phyloP scores from a whole-genome alignment of 2,888 invertebrate genomes.

The Chalcis sispes region DNA sequence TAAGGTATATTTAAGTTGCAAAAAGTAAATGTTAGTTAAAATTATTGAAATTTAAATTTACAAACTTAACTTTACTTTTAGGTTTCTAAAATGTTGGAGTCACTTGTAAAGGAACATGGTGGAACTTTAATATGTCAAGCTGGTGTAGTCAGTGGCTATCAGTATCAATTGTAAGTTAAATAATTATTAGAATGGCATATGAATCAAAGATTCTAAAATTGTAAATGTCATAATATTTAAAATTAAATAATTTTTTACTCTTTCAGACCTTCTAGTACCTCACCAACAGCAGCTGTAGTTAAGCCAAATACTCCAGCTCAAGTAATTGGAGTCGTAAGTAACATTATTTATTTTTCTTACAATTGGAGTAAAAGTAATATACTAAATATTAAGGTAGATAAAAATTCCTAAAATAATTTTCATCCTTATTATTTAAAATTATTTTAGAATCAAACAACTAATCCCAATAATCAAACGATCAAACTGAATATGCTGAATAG shows the following conservation, averaged over 20 bases:
- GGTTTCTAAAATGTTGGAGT: slow-evolving; percentile 70
- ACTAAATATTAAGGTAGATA: background rate
- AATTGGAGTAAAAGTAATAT: too few relatives aligned
- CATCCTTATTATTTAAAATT: slow-evolving; percentile 10
- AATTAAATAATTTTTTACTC: slow-evolving; percentile 7
- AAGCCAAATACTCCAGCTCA: slow-evolving; percentile 63
- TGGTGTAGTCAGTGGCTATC: slow-evolving; percentile 70
- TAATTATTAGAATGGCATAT: slow-evolving; percentile 12
- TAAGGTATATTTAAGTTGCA: slow-evolving; percentile 60
- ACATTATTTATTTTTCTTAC: slow-evolving; percentile 10
- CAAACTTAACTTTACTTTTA: slow-evolving; percentile 50
- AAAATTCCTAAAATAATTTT: background rate
- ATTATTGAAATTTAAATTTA: slow-evolving; percentile 8
- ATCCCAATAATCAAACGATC: slow-evolving; percentile 66
- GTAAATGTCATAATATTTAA: slow-evolving; percentile 25
- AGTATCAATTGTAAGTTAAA: slow-evolving; percentile 70
- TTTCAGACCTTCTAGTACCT: slow-evolving; percentile 62
- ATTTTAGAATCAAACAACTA: slow-evolving; percentile 58
- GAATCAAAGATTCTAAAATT: too few relatives aligned
- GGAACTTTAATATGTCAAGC: slow-evolving; percentile 70
- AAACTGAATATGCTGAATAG: slow-evolving; percentile 72
- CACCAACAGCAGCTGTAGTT: slow-evolving; percentile 59
- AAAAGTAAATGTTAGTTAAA: too few relatives aligned
- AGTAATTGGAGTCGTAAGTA: slow-evolving; percentile 67
- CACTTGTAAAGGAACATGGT: slow-evolving; percentile 71